Evolutionary conservation across 2,113 vertebrate genomes (phyloP), one percentile per base, ranked within the genome.

Genomic region (Nanorana parkeri): DNA sequence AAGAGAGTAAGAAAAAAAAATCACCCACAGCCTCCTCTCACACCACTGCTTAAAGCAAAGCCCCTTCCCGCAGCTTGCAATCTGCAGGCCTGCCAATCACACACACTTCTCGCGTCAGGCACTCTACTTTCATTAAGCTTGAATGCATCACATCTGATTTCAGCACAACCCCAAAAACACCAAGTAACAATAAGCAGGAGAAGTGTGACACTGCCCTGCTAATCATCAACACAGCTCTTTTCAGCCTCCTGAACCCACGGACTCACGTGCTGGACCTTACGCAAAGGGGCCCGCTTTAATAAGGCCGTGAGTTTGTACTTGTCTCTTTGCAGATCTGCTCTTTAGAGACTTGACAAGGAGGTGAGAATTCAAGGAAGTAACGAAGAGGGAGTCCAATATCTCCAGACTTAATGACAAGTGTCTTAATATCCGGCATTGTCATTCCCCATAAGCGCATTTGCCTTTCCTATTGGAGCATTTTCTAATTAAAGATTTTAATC

Each of bases 401-500:
- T 89, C 86, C 73, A 90, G 88, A 94, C 93, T 92, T 94, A 94
- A 94, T 93, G 90, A 91, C 91, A 92, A 92, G 90, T 92, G 92
- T 92, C 93, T 93, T 94, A 94, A 94, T 94, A 94, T 94, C 94
- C 92, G 92, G 94, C 90, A 94, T 94, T 94, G 92, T 92, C 93
- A 92, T 91, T 91, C 92, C 88, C 91, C 87, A 91, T 92, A 94
- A 93, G 92, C 92, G 92, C 93, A 93, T 93, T 94, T 94, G 92
- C 92, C 94, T 93, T 94, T 94, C 92, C 93, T 94, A 94, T 94
- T 93, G 93, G 92, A 90, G 87, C 92, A 89, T 93, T 95, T 94
- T 94, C 93, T 95, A 94, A 95, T 95, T 94, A 95, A 95, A 94
- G 93, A 95, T 95, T 95, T 93, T 93, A 94, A 95, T 95, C 93